Evolutionary conservation across 2,113 vertebrate species (phyloP), one percentile per base, ranked within the genome.

Genomic region (Pachycephala philippinensis): DNA sequence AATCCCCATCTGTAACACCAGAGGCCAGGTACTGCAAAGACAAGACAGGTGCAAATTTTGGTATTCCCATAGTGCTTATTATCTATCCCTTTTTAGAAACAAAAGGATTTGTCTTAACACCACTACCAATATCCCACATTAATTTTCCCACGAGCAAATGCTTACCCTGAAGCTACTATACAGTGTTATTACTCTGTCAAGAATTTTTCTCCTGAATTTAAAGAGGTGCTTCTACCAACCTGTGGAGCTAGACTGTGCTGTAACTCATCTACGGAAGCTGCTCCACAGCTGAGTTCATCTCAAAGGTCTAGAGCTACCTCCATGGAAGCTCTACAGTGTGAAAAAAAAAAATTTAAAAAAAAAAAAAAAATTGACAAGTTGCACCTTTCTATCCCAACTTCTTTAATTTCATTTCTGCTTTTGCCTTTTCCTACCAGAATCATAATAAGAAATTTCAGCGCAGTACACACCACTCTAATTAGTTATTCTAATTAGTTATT

Each of bases 1-100:
- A 94, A 97, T 97, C 92, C 76, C 63, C 87, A 84, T 92, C 79
- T 97, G 71, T 93, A 97, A 88, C 87, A 95, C 60, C 63, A 93
- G 59, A 89, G 86, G 82, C 93, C 85, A 88, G 40, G 71, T 84
- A 94, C 49, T 93, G 42, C 84, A 75, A 78, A 94, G 65, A 68
- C 57, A 80, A 76, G 76, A 83, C 90, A 95, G 72, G 71, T 94
- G 82, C 69, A 77, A 91, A 95, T 87, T 68, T 86, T 88, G 31
- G 72, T 74, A 84, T 92, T 96, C 78, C 69, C 66, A 79, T 21
- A 68, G 78, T 70, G 63, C 87, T 81, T 96, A 95, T 93, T 90
- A 90, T 59, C 81, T 60, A 64, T 15, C 31, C 44, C 37, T 50
- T 79, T 45, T 84, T 28, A 74, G 63, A 92, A 93, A 96, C 40